These are phyloP conservation scores for Epinephelus awoara DNA, from an alignment of 2,797 vertebrate species.

Conservation along the genomic window DNA sequence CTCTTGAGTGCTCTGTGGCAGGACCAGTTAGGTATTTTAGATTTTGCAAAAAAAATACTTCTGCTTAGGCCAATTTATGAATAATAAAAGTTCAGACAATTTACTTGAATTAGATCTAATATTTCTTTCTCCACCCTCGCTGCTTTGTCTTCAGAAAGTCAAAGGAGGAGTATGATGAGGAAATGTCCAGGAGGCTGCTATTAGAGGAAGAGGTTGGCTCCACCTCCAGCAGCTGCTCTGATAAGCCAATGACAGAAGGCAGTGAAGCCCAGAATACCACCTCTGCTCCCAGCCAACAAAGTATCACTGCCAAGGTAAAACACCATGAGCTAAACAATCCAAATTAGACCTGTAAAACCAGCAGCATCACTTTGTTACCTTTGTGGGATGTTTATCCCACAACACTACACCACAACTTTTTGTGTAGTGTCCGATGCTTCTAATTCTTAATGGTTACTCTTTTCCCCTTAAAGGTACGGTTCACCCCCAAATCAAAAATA, in stretches of 20 bases:
- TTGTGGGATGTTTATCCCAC: background rate
- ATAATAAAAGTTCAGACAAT: background rate
- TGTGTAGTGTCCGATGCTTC: background rate
- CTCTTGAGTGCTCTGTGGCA: background rate
- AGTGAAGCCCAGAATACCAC: slow-evolving; percentile 41
- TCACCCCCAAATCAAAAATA: no score
- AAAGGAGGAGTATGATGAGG: slow-evolving; percentile 96
- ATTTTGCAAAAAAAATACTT: background rate
- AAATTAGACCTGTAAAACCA: slow-evolving; percentile 10
- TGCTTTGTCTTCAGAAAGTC: slow-evolving; percentile 87
- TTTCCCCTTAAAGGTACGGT: no score
- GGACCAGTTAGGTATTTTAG: background rate
- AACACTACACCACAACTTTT: background rate
- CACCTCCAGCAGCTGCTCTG: slow-evolving; percentile 73
- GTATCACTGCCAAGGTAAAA: slow-evolving; percentile 66
- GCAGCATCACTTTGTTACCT: background rate
- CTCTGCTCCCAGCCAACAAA: slow-evolving; percentile 48
- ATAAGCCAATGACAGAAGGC: slow-evolving; percentile 60
- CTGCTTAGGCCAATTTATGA: background rate
- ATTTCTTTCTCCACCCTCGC: background rate
- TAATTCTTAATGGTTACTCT: background rate
- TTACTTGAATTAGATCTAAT: background rate
- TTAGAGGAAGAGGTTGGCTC: slow-evolving; percentile 74
- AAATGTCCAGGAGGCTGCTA: slow-evolving; percentile 82
- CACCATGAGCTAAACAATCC: background rate